Evolutionary conservation across 2,113 vertebrate genomes (phyloP), one percentile per base, ranked within the genome.

Genomic region (Bufo gargarizans): DNA sequence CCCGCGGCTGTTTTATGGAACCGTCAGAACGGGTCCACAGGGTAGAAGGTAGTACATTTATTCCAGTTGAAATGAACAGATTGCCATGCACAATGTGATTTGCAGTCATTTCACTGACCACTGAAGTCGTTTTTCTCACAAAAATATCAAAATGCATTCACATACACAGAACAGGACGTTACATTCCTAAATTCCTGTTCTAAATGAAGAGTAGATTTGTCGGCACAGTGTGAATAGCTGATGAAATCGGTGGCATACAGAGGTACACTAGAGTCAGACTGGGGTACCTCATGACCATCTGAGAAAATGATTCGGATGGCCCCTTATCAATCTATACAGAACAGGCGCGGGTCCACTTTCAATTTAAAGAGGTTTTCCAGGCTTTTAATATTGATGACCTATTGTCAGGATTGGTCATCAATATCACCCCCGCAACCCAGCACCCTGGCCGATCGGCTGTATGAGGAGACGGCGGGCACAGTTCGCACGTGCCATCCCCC

Each of bases 201-300:
- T 33, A 33, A 33, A 33, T 69, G 3, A 69, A 69, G 16, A 45
- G 69, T 72, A 72, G 69, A 45, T 45, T 45, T 45, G 4, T 4
- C 16, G 45, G 3, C 16, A 45, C 9, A 67, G 20, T 10, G 22
- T 67, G 45, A 71, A 43, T 71, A 71, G 22, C n/a, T 67, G 12
- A 33, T 69, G 3, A 69, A 69, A 69, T 69, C 11, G 3, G 3
- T 1, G 11, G n/a, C 63, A 19, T 67, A n/a, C 20, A 67, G n/a
- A 22, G 63, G 63, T 65, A n/a, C 17, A 65, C 3, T 4, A 65
- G 4, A 53, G 5, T 93, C 92, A 33, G 33, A 33, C 33, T 33
- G 33, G 33, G 33, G 33, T 33, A 33, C 33, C 33, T 33, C 33
- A 33, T 33, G 33, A 33, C 33, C 33, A 33, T 33, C 33, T 33